Evolutionary conservation across 2,888 invertebrate genomes (phyloP).

Genomic region (Pharmacophagus antenor): DNA sequence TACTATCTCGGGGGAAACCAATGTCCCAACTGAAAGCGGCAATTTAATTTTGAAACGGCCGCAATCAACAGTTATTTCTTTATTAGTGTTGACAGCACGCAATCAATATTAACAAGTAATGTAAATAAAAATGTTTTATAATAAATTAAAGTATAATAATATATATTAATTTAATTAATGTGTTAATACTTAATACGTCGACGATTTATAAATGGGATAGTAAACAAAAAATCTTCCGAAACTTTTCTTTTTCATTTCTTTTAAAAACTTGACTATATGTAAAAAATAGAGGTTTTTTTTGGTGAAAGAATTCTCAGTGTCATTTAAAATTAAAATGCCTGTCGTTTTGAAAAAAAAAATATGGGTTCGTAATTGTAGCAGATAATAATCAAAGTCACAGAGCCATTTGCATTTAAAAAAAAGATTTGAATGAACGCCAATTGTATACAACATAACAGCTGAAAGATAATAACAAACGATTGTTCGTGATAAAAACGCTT

Average conservation of each 20-base stretch:
- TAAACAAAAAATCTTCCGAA: no score
- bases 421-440: slow-evolving; percentile 8
- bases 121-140: not conserved
- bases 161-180: no score
- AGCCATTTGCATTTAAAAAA: not conserved
- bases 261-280: no score
- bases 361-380: not conserved
- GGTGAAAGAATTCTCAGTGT: no score
- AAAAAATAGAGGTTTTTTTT: no score
- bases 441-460: not conserved
- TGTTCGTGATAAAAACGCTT: slow-evolving; percentile 27
- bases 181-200: no score
- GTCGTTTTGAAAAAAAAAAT: not conserved
- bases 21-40: slow-evolving; percentile 39
- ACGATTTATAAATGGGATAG: no score
- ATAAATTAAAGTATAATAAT: no score
- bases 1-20: slow-evolving; percentile 69
- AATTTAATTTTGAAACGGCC: slow-evolving; percentile 33
- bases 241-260: no score
- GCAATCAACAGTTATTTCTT: slow-evolving; percentile 6
- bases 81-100: not conserved
- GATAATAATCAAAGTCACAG: not conserved
- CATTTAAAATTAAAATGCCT: not conserved
- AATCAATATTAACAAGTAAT: not conserved
- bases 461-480: slow-evolving; percentile 7